Evolutionary conservation across 2,797 vertebrate species (phyloP).

Genomic region (Myotis findleyi): DNA sequence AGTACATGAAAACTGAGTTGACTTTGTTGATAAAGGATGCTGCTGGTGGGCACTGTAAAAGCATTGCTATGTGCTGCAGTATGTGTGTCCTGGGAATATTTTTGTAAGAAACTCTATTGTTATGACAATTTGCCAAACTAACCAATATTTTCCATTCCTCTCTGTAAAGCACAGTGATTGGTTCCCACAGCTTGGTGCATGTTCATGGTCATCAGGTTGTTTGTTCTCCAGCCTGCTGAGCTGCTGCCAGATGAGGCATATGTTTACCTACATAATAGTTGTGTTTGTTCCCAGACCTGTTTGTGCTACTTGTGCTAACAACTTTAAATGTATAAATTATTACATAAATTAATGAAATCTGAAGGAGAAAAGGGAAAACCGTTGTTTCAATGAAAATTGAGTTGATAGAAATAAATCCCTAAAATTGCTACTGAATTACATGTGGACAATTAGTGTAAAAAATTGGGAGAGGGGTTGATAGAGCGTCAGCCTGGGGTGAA

Average conservation of each 20-base stretch:
- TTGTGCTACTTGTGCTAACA: not conserved
- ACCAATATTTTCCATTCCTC: not conserved
- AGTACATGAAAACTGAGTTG: not conserved
- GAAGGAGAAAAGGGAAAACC: not conserved
- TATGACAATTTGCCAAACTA: not conserved
- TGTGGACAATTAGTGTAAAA: not conserved
- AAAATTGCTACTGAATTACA: not conserved
- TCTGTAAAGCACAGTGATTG: not conserved
- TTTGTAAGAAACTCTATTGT: conserved; percentile 5
- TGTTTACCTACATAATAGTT: not conserved
- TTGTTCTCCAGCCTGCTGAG: not conserved
- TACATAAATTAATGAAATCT: not conserved
- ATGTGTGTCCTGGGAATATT: not conserved
- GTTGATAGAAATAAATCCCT: not conserved
- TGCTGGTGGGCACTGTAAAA: not conserved
- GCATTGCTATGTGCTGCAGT: not conserved
- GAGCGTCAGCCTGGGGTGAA: not conserved
- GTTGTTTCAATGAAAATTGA: conserved; percentile 21
- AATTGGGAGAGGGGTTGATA: not conserved
- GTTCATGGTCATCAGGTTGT: not conserved
- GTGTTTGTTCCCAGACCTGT: not conserved
- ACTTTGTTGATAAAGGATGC: not conserved
- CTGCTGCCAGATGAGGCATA: not conserved
- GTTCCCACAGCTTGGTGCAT: not conserved
- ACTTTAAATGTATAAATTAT: not conserved